Percentiles rank a stretch among this genome's conserved stretches.
Evolutionary conservation across 2,888 invertebrate species (phyloP).

Genomic region (Caenorhabditis sp.): DNA sequence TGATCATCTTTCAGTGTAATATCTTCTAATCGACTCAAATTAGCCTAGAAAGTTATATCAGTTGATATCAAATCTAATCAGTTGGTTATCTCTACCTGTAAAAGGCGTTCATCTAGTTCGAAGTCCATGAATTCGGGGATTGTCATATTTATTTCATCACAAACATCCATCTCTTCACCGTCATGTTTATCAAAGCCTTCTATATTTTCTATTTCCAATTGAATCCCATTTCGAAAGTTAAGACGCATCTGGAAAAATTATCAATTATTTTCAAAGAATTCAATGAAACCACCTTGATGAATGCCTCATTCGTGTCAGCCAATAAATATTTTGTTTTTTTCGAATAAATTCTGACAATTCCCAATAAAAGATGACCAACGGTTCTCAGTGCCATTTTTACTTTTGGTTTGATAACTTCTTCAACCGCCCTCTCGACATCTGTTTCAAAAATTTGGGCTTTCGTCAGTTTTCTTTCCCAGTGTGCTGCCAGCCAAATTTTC

Average conservation of each 20-base stretch:
- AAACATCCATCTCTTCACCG: neutral
- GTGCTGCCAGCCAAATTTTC: conserved; percentile 98
- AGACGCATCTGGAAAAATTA: conserved; percentile 24
- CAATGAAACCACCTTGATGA: conserved; percentile 85
- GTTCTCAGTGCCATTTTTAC: conserved; percentile 97
- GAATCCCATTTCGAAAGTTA: conserved; percentile 32
- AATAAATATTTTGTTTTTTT: conserved; percentile 95
- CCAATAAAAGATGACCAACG: conserved; percentile 94
- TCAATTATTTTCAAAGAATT: neutral
- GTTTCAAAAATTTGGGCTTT: conserved; percentile 99
- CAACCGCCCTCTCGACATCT: conserved; percentile 96
- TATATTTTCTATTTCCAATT: conserved; percentile 19
- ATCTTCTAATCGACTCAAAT: conserved; percentile 33
- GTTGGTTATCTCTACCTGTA: conserved; percentile 13
- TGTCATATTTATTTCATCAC: conserved; percentile 24
- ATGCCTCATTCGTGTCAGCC: conserved; percentile 98
- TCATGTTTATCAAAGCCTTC: neutral
- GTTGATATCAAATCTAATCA: too few species aligned
- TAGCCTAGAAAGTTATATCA: conserved; percentile 13
- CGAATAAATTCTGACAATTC: conserved; percentile 98
- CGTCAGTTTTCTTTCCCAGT: conserved; percentile 99
- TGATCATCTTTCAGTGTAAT: conserved; percentile 33
- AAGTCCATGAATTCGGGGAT: conserved; percentile 29
- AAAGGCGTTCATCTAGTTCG: conserved; percentile 21
- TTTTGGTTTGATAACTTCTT: conserved; percentile 98